Evolutionary conservation across 2,113 vertebrate genomes (phyloP), one percentile per base, ranked within the genome.

Genomic region (Fulmarus glacialis): DNA sequence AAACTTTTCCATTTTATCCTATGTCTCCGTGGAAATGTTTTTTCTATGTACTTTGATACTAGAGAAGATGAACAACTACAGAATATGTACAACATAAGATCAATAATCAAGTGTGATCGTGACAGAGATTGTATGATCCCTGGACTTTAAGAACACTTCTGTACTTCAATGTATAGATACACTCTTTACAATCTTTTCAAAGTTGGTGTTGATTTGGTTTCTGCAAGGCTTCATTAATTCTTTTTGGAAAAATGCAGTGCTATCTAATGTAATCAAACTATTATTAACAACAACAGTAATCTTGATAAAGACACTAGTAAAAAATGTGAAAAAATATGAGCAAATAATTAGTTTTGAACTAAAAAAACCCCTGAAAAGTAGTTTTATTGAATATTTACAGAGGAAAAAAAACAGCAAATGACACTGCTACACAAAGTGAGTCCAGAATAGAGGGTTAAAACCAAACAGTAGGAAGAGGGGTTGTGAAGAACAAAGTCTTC

Each of bases 391-490:
- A 68, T 68, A 47, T 62, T 66, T 79, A 34, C 20, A 60, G 27
- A 36, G 30, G 5, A 3, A 27, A 48, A 58, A 3, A 1, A n/a
- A 3, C 5, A 15, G 5, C 13, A 66, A 24, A 17, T 30, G 5
- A n/a, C 18, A 47, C 9, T 56, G 14, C 13, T n/a, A 6, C 29
- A 27, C 1, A 4, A 85, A 66, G 14, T 42, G 8, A 62, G 15
- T 38, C 92, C 32, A 92, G 32, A 45, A 36, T 5, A 47, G 38
- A 70, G 11, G 4, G 16, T 74, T 83, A 93, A 87, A 95, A 56
- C 2, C 9, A 85, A 89, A 21, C 17, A 73, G 15, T 11, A 16
- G 17, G 12, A 90, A 87, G 34, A 82, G 4, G 12, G 3, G 2
- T 66, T 83, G 10, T 42, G 50, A 89, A 75, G 60, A 82, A 23